phyloP scores from a whole-genome alignment of 2,113 vertebrate genomes.

The Platichthys stellatus region DNA sequence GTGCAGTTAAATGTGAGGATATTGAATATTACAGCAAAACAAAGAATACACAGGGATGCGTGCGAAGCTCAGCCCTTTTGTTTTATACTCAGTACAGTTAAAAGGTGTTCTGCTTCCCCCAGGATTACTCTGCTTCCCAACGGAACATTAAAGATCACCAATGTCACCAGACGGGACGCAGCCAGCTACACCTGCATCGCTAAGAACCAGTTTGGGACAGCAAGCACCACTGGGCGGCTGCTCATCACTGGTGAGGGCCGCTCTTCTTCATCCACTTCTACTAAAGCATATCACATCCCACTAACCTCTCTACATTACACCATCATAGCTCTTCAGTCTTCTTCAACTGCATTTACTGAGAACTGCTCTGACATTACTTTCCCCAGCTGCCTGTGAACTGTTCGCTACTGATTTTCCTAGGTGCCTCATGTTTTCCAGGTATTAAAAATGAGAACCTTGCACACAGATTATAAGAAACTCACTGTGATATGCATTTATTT shows the following conservation, averaged over 20 bases:
- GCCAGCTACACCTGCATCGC: conserved; percentile 90
- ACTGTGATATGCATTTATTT: no score
- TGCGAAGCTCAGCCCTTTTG: no score
- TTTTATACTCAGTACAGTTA: not conserved
- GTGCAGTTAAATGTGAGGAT: not conserved
- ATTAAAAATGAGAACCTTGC: no score
- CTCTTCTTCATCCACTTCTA: not conserved
- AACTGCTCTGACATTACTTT: not conserved
- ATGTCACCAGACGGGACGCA: conserved; percentile 88
- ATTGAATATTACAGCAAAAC: not conserved
- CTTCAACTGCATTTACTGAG: not conserved
- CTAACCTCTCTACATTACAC: not conserved
- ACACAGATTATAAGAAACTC: no score
- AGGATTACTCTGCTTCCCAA: conserved; percentile 87
- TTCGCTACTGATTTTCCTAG: no score
- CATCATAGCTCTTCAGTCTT: not conserved
- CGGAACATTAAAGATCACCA: conserved; percentile 88
- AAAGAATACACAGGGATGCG: not conserved
- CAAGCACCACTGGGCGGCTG: conserved; percentile 86
- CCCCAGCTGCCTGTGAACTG: no score
- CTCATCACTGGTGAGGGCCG: conserved; percentile 87
- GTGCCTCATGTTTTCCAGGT: no score
- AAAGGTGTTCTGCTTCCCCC: conserved; percentile 18
- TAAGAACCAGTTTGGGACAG: conserved; percentile 93
- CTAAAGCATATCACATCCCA: not conserved